Base-by-base conservation (phyloP, 2,113 vertebrate species). In the western clawed frog (Xenopus tropicalis) region DNA sequence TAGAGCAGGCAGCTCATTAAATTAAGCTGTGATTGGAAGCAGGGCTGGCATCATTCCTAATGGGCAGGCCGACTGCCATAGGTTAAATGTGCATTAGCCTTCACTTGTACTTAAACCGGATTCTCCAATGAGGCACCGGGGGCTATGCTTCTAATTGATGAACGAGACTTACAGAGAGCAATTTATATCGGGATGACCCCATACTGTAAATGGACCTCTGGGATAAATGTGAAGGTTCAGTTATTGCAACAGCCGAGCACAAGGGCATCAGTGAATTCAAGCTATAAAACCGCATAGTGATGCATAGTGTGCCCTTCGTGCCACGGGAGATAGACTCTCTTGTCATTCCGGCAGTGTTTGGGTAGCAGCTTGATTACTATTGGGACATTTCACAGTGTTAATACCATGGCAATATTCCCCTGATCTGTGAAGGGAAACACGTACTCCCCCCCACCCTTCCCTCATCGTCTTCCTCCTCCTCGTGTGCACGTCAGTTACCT, bases 1-100 rank as follows among this genome's bases (percentile, higher is more conserved):
- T 56, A 57, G 78, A 77, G 73, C 78, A 77, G 63, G 3, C 67
- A 80, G 74, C 42, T 74, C 71, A 79, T 82, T 77, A 78, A 78
- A 75, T 29, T 42, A 0, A 19, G 57, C 69, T 61, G 61, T 20
- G 65, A 24, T 61, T 74, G 63, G 74, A 46, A 79, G 65, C 72
- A 22, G 70, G 56, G 57, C 70, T 78, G 79, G 78, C 83, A 80
- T 59, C 51, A 42, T 37, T 83, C 65, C 81, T 70, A 79, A 71
- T 0, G 0, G 79, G 67, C 83, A 70, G 81, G 72, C 77, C 82
- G 78, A 37, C 73, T 78, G 81, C 74, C 70, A 65, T 66, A 74
- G 81, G 71, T 73, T 65, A 78, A 73, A 72, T 14, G 11, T 10
- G 64, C 59, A 74, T 85, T 69, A 78, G 72, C 78, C 73, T 78